A percentile compares a stretch with the other conserved stretches of the same genome.
Conservation (phyloP, 2,797 vertebrate species). For the Meriones psammophilus region DNA sequence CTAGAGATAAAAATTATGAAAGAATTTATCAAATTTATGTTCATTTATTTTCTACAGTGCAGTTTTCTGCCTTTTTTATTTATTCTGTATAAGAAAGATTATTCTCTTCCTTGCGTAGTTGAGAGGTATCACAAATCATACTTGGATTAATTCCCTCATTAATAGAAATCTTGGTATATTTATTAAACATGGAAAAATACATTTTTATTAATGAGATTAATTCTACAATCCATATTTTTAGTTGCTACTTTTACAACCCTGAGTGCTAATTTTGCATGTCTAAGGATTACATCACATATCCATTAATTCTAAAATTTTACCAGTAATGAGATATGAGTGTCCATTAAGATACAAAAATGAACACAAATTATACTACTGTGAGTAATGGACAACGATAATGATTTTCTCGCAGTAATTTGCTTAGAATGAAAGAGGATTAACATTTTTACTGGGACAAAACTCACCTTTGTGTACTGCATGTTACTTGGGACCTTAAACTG, state of each 20-base stretch:
- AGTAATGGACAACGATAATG: conserved; percentile 49
- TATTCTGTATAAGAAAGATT: conserved; percentile 41
- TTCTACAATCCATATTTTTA: conserved; percentile 66
- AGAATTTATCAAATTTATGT: background rate
- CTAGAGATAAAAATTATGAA: background rate
- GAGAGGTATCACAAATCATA: conserved; percentile 57
- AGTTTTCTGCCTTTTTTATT: conserved; percentile 7
- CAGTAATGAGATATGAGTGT: conserved; percentile 65
- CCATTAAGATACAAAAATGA: conserved; percentile 65
- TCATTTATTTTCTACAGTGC: conserved; percentile 3
- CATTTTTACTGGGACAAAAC: conserved; percentile 29
- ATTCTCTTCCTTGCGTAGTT: background rate
- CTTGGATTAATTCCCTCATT: conserved; percentile 55
- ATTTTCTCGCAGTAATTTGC: conserved; percentile 57
- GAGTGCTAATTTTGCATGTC: conserved; percentile 68
- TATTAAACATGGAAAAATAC: conserved; percentile 64
- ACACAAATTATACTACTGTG: conserved; percentile 59
- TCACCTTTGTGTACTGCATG: conserved; percentile 2
- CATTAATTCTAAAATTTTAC: conserved; percentile 67
- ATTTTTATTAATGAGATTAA: conserved; percentile 65
- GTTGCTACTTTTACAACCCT: conserved; percentile 62
- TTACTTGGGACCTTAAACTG: background rate
- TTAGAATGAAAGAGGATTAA: conserved; percentile 59
- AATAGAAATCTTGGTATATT: conserved; percentile 63
- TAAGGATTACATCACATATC: background rate